Evolutionary conservation across 1,140 invertebrate genomes (phyloP).

Genomic region (Myzus persicae): DNA sequence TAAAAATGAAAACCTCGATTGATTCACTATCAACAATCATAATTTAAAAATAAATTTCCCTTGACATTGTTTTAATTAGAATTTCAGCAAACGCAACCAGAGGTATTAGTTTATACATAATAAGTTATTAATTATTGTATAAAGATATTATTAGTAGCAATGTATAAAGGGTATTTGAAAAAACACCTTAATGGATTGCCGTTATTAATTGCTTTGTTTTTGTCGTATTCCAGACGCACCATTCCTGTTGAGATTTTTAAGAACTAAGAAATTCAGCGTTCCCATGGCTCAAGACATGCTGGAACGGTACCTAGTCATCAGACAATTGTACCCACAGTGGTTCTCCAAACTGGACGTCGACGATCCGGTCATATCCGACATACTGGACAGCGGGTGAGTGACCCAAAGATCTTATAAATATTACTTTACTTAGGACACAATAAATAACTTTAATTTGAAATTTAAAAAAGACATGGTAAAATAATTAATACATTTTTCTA

Average conservation of each 20-base stretch:
- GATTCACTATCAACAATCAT: not conserved
- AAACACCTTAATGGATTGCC: not conserved
- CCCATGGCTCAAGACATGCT: conserved; percentile 84
- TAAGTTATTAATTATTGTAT: too few relatives aligned
- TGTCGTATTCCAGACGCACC: conserved; percentile 68
- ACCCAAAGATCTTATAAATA: too few relatives aligned
- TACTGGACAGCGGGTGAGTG: conserved; percentile 79
- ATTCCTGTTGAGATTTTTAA: conserved; percentile 83
- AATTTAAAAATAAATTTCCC: not conserved
- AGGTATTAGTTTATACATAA: not conserved
- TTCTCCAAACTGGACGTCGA: conserved; percentile 79
- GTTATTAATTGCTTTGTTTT: not conserved
- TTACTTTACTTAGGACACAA: too few relatives aligned
- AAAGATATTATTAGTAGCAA: too few relatives aligned
- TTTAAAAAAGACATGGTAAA: too few relatives aligned
- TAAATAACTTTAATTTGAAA: too few relatives aligned
- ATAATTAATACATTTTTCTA: too few relatives aligned
- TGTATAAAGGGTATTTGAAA: too few relatives aligned
- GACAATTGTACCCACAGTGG: conserved; percentile 83
- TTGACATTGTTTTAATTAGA: not conserved
- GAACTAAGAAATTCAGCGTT: conserved; percentile 86
- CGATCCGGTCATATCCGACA: conserved; percentile 75
- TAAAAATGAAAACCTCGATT: not conserved
- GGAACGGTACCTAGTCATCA: conserved; percentile 82
- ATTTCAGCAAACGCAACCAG: not conserved